Evolutionary conservation across 2,888 invertebrate genomes (phyloP), one percentile per base, ranked within the genome.

Genomic region (Poecilus cupreus): DNA sequence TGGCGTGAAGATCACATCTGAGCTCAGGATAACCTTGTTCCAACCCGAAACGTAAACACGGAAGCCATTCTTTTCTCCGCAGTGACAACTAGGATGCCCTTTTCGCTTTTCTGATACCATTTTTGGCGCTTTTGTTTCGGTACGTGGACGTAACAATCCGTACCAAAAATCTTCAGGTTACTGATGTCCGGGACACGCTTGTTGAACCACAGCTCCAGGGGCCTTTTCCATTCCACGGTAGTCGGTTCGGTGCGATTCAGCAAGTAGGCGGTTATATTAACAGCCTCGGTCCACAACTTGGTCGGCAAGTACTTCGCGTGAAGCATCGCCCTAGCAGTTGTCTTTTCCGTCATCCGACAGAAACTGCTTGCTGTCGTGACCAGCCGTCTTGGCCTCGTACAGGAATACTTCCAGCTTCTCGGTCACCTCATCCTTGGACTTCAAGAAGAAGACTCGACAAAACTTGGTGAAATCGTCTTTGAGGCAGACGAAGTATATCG

Each of bases 101-200:
- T 86, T n/a, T n/a, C n/a, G n/a, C n/a, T n/a, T n/a, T n/a, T n/a
- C n/a, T n/a, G n/a, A n/a, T n/a, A n/a, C n/a, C n/a, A n/a, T n/a
- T n/a, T n/a, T n/a, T n/a, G n/a, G n/a, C 82, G 75, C 88, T 88
- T 3, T 84, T 74, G 83, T 87, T 85, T 82, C 83, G 84, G 37
- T 83, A 37, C 37, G 37, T 37, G 37, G 10, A 37, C 37, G 37
- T 37, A 37, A 10, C 37, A 37, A 6, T 37, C 37, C 37, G 37
- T 37, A 37, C 37, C 37, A 37, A 37, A 37, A 37, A 37, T 37
- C 37, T 37, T 37, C 37, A 37, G n/a, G n/a, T n/a, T n/a, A n/a
- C n/a, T n/a, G n/a, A n/a, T n/a, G n/a, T n/a, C n/a, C n/a, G n/a
- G n/a, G n/a, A n/a, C n/a, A n/a, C n/a, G n/a, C n/a, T n/a, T n/a